Evolutionary conservation across 2,888 invertebrate genomes (phyloP), one percentile per base, ranked within the genome.

Genomic region (Dryocosmus kuriphilus): DNA sequence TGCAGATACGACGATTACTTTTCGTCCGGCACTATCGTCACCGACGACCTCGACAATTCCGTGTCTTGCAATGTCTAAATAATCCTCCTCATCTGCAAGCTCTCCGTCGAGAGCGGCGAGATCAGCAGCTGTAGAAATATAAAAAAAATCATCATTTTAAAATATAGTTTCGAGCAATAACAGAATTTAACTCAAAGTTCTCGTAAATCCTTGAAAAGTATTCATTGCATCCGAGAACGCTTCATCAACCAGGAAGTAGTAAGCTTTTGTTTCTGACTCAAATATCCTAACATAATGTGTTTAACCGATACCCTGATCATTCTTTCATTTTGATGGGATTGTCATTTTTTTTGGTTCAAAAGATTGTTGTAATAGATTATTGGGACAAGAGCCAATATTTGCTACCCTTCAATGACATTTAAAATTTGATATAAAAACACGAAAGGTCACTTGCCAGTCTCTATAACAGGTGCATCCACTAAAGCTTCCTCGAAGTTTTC

Each of bases 1-100:
- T 9, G 99, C 99, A 81, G 98, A 99, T 77, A 99, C 96, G 62
- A 98, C 97, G 88, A 99, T 98, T 86, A 99, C 96, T 91, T 99
- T 97, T 82, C 99, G 94, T 27, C 99, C 99, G 86, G 96, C 94
- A 63, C 94, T 93, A 91, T 96, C 96, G 92, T 96, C 96, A 22
- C 96, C 96, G 79, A 96, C 95, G n/a, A 97, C 95, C 92, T 97
- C 96, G 24, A 97, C 95, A 84, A 97, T 96, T 27, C 96, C 95
- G 88, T 95, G 94, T 85, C 94, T 93, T 46, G 96, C 94, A 81
- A 97, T 95, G 88, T 96, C 96, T 76, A 93, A 92, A 90, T 94
- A 95, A 87, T 95, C 94, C 80, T 94, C 93, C 78, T 93, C 93
- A 77, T 92, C 92, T 8, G 91, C 90, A 35, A 91, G 88, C 75